phyloP scores from a whole-genome alignment of 1,140 invertebrate genomes.

The Drosophila pruinosa region DNA sequence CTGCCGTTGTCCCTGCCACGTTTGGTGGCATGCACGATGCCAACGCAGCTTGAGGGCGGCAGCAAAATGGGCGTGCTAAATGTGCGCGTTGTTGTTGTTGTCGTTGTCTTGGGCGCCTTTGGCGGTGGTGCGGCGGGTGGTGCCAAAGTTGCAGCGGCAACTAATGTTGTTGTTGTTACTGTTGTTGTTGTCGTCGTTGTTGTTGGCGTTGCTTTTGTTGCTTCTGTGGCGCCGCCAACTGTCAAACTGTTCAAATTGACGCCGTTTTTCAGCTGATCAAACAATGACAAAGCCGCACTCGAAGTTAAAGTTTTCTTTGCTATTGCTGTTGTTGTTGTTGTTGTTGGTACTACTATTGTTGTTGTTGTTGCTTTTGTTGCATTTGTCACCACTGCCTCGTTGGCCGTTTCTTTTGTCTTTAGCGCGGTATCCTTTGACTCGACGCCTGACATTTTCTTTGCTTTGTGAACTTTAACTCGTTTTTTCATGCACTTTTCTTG shows the following conservation, averaged over 20 bases:
- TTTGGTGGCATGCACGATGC: constrained; percentile 66
- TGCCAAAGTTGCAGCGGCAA: constrained; percentile 24
- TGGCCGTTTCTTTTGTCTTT: constrained; percentile 44
- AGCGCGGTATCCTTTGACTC: constrained; percentile 51
- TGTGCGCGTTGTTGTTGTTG: constrained; percentile 16
- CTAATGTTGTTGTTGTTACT: not conserved
- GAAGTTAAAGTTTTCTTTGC: constrained; percentile 54
- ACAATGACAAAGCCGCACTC: constrained; percentile 67
- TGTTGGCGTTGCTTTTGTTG: constrained; percentile 15
- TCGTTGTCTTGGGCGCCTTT: constrained; percentile 28
- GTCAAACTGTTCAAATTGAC: constrained; percentile 70
- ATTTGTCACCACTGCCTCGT: constrained; percentile 2
- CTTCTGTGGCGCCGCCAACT: constrained; percentile 45
- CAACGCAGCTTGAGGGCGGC: constrained; percentile 45
- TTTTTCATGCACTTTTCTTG: constrained; percentile 26
- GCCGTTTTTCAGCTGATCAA: constrained; percentile 82
- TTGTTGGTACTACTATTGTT: constrained; percentile 13
- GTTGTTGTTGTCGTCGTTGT: not conserved
- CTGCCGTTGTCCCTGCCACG: constrained; percentile 23
- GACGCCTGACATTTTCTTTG: constrained; percentile 58
- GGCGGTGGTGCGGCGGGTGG: constrained; percentile 32
- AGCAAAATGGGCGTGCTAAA: constrained; percentile 47
- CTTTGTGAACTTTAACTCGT: constrained; percentile 15
- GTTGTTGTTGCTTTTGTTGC: constrained; percentile 5
- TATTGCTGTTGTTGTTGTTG: constrained; percentile 18